phyloP scores from a whole-genome alignment of 2,888 invertebrate species.

The Geotrupes spiniger region DNA sequence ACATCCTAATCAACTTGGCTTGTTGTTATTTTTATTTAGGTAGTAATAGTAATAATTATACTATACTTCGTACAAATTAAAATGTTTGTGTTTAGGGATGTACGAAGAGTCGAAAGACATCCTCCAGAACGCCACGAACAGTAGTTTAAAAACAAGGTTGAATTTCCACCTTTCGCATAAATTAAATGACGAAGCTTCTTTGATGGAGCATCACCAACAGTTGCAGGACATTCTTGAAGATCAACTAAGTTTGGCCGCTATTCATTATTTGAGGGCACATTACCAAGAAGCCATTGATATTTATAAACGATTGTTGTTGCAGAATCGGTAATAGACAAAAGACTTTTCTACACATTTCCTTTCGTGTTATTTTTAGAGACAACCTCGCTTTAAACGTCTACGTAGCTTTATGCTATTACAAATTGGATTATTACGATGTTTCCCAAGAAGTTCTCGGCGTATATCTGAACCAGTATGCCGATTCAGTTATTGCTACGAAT shows the following conservation, averaged over 20 bases:
- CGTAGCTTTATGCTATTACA: constrained; percentile 96
- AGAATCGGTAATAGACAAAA: constrained; percentile 71
- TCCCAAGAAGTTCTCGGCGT: constrained; percentile 95
- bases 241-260: constrained; percentile 91
- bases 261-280: constrained; percentile 93
- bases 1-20: constrained; percentile 76
- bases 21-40: constrained; percentile 96
- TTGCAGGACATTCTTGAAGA: constrained; percentile 89
- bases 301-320: constrained; percentile 88
- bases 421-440: constrained; percentile 96
- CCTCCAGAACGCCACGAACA: constrained; percentile 59
- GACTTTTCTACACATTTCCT: not conserved
- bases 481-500: constrained; percentile 94
- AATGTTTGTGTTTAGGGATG: constrained; percentile 51
- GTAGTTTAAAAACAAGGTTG: constrained; percentile 69
- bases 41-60: constrained; percentile 41
- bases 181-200: constrained; percentile 78
- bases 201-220: constrained; percentile 81
- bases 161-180: constrained; percentile 94
- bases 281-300: constrained; percentile 99
- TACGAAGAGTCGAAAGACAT: constrained; percentile 65
- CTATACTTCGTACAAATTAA: too few relatives aligned
- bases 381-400: constrained; percentile 95
- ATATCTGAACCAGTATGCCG: constrained; percentile 86
- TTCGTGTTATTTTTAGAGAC: constrained; percentile 60